Evolutionary conservation across 2,888 invertebrate species (phyloP).

Genomic region (Dugesia japonica): DNA sequence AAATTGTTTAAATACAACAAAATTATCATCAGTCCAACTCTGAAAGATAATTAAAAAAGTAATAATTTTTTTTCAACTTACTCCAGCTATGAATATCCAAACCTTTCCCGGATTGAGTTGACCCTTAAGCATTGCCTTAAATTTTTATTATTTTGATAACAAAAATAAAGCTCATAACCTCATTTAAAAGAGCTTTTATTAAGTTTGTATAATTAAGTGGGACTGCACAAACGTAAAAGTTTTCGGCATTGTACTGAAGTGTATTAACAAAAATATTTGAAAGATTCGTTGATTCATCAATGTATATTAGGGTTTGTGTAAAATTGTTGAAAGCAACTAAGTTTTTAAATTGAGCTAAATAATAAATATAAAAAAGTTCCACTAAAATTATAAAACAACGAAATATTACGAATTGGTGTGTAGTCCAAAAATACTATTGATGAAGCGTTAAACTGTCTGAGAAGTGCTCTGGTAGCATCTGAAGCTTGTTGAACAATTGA

Average conservation of each 20-base stretch:
- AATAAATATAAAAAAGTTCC: too few species aligned
- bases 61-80: too few species aligned
- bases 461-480: not conserved
- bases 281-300: not conserved
- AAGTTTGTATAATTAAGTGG: not conserved
- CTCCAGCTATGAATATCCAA: not conserved
- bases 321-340: not conserved
- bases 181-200: not conserved
- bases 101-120: not conserved
- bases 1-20: not conserved
- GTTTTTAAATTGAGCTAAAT: conserved; percentile 14
- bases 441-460: not conserved
- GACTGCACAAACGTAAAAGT: not conserved
- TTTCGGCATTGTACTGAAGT: not conserved
- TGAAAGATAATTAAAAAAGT: not conserved
- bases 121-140: not conserved
- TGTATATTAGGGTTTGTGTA: not conserved
- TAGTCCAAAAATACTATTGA: not conserved
- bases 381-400: too few species aligned
- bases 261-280: not conserved
- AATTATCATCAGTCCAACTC: not conserved
- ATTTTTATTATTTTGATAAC: not conserved
- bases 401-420: not conserved
- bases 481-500: not conserved
- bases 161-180: not conserved